Evolutionary conservation across 1,140 invertebrate species (phyloP).

Genomic region (Nasonia longicornis): DNA sequence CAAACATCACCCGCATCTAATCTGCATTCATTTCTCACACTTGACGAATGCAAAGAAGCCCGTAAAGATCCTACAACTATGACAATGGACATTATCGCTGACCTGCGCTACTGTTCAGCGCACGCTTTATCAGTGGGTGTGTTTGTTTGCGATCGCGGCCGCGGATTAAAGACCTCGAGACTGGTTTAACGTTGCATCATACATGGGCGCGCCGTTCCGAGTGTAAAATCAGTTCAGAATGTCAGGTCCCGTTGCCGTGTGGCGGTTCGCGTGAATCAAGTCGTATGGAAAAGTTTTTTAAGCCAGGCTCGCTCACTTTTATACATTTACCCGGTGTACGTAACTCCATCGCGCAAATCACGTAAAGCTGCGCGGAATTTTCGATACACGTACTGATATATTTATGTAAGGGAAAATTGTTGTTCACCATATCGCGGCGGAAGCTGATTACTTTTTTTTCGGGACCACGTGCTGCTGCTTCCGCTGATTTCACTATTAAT

Average conservation of each 20-base stretch:
- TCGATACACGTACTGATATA: no score
- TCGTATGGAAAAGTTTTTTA: not conserved
- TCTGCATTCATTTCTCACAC: not conserved
- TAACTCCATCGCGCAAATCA: not conserved
- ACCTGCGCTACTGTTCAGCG: not conserved
- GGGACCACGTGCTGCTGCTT: not conserved
- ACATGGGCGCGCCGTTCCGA: not conserved
- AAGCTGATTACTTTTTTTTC: not conserved
- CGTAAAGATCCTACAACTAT: not conserved
- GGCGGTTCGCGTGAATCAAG: not conserved
- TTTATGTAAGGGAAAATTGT: no score
- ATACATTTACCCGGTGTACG: not conserved
- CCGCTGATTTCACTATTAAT: not conserved
- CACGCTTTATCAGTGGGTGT: not conserved
- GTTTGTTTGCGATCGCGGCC: not conserved
- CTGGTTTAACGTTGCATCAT: slow-evolving; percentile 9
- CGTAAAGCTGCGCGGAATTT: not conserved
- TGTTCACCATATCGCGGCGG: not conserved
- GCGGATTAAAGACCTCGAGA: not conserved
- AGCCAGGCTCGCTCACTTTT: not conserved
- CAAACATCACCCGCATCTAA: not conserved
- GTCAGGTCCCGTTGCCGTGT: not conserved
- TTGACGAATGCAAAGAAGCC: no score
- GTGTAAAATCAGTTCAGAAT: slow-evolving; percentile 8
- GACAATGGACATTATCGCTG: not conserved